Base-by-base conservation (phyloP, 2,797 vertebrate genomes). In the Gymnodraco acuticeps region DNA sequence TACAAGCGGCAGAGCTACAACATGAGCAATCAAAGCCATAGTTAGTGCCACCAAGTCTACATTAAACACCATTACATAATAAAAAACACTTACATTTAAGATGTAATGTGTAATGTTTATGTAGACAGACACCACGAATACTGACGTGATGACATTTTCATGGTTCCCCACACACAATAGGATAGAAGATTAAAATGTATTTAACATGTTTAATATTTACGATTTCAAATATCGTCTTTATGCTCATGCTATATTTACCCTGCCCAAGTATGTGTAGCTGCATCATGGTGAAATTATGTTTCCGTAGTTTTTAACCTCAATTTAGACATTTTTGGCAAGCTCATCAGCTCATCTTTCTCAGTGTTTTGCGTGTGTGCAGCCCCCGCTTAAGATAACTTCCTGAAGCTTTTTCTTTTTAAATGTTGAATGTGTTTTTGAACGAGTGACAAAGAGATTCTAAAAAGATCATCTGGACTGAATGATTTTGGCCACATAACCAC, bases 1-100 rank as follows among this genome's bases (percentile, higher is more conserved):
- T 70, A 75, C 27, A 75, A 76, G 61, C 16, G 63, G 53, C 55
- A 65, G 53, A 66, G 52, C 58, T 46, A 42, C 15, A 38, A 56
- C 52, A 55, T 38, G 5, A 73, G 52, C 31, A 43, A 68, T 48
- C 27, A 45, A 15, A 77, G 38, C 16, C 17, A 31, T 10, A 15
- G 14, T 43, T 54, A 16, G 27, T 19, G 10, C 19, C 1, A 0
- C 38, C 14, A 41, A 59, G 12, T 61, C 68, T 60, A 6, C 17
- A 47, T 6, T 10, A 19, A 61, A 45, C 19, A 15, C 3, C 4
- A 13, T 41, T 17, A 58, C 16, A 58, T 41, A 17, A 41, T 41
- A 17, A 58, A 10, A n/a, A 58, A 41, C 52, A 15, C 4, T 58
- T 41, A 1, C 1, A 38, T 38, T 38, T 38, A 38, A 38, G 33